Evolutionary conservation across 2,797 vertebrate species (phyloP).

Genomic region (Eptatretus atami): DNA sequence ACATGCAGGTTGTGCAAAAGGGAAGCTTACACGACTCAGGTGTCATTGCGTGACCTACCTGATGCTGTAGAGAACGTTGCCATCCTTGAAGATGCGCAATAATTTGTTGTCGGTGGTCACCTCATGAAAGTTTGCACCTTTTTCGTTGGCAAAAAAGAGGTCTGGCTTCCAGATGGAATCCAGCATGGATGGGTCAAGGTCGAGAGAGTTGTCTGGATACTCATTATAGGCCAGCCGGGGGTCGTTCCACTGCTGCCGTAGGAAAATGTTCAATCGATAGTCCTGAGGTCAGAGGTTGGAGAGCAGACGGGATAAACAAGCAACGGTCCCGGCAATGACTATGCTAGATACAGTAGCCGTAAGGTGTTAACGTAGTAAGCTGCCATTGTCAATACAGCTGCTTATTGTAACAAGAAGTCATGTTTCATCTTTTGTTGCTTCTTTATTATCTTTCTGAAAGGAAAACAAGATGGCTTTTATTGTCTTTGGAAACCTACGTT

Average conservation of each 20-base stretch:
- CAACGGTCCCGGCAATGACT: no score
- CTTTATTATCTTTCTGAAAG: no score
- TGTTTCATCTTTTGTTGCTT: no score
- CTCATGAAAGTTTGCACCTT: slow-evolving; percentile 68
- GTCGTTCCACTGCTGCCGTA: slow-evolving; percentile 67
- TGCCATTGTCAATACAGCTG: no score
- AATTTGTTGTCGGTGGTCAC: slow-evolving; percentile 80
- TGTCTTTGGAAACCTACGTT: no score
- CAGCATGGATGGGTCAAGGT: slow-evolving; percentile 68
- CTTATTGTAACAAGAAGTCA: no score
- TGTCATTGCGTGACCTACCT: slow-evolving; percentile 19
- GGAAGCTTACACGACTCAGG: no score
- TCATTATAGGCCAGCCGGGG: slow-evolving; percentile 49
- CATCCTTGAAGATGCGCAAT: slow-evolving; percentile 59
- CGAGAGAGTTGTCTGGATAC: slow-evolving; percentile 56
- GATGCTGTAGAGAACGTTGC: slow-evolving; percentile 68
- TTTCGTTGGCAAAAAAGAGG: slow-evolving; percentile 70
- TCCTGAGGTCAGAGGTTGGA: slow-evolving; percentile 15
- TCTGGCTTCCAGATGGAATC: slow-evolving; percentile 91
- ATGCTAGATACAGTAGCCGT: no score
- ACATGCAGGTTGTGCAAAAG: no score
- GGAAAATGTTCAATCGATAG: slow-evolving; percentile 60
- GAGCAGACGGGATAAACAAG: not conserved
- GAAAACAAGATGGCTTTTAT: no score
- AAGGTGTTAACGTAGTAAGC: no score